Percentiles rank a stretch among this genome's conserved stretches.
Conservation (phyloP, 2,113 vertebrate genomes). For the Macroglossus sobrinus region DNA sequence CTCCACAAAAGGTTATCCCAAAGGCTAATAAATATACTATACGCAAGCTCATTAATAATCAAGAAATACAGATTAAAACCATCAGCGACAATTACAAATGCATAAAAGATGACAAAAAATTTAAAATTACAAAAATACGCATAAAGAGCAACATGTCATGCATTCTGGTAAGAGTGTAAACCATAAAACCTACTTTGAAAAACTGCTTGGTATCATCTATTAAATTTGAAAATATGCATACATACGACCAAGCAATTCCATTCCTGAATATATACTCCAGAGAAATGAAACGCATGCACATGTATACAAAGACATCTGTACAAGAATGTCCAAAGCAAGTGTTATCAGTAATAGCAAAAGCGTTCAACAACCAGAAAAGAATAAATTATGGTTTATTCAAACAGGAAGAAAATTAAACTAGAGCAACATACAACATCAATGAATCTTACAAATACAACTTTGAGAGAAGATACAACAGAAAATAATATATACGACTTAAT, state of each 20-base stretch:
- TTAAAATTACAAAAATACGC: not conserved
- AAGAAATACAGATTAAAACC: not conserved
- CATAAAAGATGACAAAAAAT: not conserved
- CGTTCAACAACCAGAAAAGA: not conserved
- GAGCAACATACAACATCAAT: not conserved
- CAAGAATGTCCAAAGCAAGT: not conserved
- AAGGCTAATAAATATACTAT: not conserved
- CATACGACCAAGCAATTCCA: not conserved
- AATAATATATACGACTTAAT: not conserved
- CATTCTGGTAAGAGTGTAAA: not conserved
- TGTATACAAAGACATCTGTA: not conserved
- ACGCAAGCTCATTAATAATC: not conserved
- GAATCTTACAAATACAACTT: not conserved
- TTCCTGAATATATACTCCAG: not conserved
- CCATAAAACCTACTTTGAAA: not conserved
- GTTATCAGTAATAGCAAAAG: not conserved
- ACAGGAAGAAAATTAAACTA: not conserved
- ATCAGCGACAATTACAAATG: not conserved
- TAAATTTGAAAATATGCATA: not conserved
- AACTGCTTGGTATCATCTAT: not conserved
- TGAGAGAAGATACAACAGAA: not conserved
- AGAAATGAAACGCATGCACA: not conserved
- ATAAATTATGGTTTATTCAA: not conserved
- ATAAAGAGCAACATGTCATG: not conserved
- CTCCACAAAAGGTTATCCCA: not conserved